Percentiles rank a stretch among this genome's conserved stretches.
Evolutionary conservation across 2,797 vertebrate genomes (phyloP).

Genomic region (Craterocephalus amniculus): DNA sequence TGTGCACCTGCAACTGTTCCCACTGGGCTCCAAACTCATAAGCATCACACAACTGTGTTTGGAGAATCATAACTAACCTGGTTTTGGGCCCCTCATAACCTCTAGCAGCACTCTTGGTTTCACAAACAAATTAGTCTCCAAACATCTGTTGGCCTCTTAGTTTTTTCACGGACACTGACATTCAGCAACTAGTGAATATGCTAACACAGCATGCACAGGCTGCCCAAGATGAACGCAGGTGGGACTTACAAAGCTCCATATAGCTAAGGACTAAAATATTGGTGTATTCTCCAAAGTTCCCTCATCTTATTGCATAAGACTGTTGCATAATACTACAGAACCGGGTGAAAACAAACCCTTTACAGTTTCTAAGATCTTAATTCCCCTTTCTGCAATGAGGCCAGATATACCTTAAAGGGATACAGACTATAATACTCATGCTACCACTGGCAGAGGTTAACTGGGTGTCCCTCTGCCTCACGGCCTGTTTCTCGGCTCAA

Average conservation of each 20-base stretch:
- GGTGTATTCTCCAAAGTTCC: slow-evolving; percentile 32
- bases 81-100: slow-evolving; percentile 29
- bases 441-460: slow-evolving; percentile 22
- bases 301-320: slow-evolving; percentile 66
- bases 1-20: slow-evolving; percentile 78
- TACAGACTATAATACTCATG: slow-evolving; percentile 17
- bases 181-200: slow-evolving; percentile 30
- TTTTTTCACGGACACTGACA: slow-evolving; percentile 16
- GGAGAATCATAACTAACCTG: slow-evolving; percentile 27
- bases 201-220: too few relatives aligned
- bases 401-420: slow-evolving; percentile 32
- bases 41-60: slow-evolving; percentile 33
- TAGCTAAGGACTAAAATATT: neutral
- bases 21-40: slow-evolving; percentile 46
- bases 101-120: slow-evolving; percentile 63
- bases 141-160: slow-evolving; percentile 57
- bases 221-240: neutral
- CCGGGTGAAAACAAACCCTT: slow-evolving; percentile 48
- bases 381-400: slow-evolving; percentile 28
- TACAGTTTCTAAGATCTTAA: slow-evolving; percentile 37
- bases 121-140: slow-evolving; percentile 55
- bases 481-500: slow-evolving; percentile 27
- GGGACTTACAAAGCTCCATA: neutral
- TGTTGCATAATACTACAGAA: slow-evolving; percentile 65
- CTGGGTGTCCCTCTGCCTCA: slow-evolving; percentile 20